Evolutionary conservation across 2,113 vertebrate genomes (phyloP).

Genomic region (Daphoenositta chrysoptera): DNA sequence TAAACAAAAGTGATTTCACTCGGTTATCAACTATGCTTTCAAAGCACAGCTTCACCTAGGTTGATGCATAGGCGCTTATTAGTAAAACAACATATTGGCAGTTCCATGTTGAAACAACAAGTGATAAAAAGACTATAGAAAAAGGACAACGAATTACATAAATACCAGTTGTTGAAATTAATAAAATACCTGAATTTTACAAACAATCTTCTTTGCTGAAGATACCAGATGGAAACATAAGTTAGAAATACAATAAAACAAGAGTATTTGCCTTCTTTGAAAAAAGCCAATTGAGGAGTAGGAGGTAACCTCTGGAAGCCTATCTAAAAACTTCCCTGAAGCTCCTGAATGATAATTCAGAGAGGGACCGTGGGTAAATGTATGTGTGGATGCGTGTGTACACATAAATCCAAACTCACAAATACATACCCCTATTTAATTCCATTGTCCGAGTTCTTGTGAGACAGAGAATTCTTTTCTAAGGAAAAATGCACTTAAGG

Average conservation of each 20-base stretch:
- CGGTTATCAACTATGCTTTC: not conserved
- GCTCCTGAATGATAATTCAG: not conserved
- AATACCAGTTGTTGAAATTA: not conserved
- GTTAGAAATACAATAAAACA: not conserved
- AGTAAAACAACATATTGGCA: not conserved
- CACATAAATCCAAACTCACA: not conserved
- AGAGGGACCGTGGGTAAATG: not conserved
- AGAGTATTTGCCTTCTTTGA: not conserved
- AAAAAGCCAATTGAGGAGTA: not conserved
- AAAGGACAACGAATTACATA: not conserved
- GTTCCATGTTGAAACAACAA: not conserved
- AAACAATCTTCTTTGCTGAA: not conserved
- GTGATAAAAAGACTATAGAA: not conserved
- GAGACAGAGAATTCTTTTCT: not conserved
- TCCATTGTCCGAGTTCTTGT: not conserved
- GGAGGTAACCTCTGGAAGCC: not conserved
- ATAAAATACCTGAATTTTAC: not conserved
- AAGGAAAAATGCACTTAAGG: not conserved
- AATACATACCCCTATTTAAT: fast-evolving
- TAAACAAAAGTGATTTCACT: not conserved
- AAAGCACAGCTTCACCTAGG: not conserved
- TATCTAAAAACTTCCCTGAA: not conserved
- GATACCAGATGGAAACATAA: not conserved
- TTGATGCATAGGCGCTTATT: not conserved
- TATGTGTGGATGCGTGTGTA: no score